Base-by-base conservation (phyloP, 1,140 invertebrate species). In the Cylas formicarius region DNA sequence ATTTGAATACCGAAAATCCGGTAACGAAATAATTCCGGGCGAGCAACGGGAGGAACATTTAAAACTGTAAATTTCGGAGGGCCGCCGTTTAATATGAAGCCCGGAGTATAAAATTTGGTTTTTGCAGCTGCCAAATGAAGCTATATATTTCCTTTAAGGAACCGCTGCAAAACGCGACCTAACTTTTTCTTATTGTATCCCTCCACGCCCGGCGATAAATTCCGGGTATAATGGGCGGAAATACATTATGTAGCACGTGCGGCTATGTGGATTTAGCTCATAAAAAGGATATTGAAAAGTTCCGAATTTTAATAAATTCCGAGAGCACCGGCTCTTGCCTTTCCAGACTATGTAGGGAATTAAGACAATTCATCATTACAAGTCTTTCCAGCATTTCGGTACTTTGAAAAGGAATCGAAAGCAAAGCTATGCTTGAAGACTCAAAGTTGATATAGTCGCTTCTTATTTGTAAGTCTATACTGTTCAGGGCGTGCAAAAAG, bases 221-320 rank as follows among this genome's bases (percentile, higher is more conserved):
- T 41, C 29, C 29, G 26, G 36, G 45, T 40, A 47, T 47, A 47
- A 47, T 47, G 35, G 45, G 37, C 28, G 35, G 26, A 38, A 40
- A 47, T 47, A 47, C 45, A 41, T 47, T 47, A 47, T 41, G 45
- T 47, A 47, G 36, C 45, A 47, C 45, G 45, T 47, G 45, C 45
- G 31, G 17, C 45, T 28, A 31, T 34, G 45, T 18, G 37, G 41
- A 47, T 38, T 38, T 32, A 47, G 45, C 45, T 47, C 45, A 47
- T 47, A 47, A 47, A 47, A 35, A 38, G 45, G 35, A 41, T 41
- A 47, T 47, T 47, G 45, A 41, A 47, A 47, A 47, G 37, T 38
- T 47, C 37, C 37, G 41, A 47, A 40, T 47, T 38, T 47, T 47
- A 47, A 47, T 47, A 47, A 47, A 47, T 47, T 34, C n/a, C n/a